These are phyloP conservation scores for Acanthochromis polyacanthus DNA, from an alignment of 2,113 vertebrate species.

Conservation along the genomic window DNA sequence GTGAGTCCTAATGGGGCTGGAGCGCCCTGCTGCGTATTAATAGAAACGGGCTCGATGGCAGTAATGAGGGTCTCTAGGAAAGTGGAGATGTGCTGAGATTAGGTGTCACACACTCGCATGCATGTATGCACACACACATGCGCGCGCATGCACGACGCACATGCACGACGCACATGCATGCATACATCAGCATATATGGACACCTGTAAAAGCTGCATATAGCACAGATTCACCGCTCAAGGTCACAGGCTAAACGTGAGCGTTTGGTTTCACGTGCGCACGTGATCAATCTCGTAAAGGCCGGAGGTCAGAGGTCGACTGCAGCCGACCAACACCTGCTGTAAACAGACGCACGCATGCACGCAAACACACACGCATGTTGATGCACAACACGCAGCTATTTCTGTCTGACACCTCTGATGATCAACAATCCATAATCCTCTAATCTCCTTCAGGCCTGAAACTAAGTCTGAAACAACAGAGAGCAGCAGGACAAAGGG, in stretches of 20 bases:
- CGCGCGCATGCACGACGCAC: no score
- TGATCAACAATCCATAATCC: conserved; percentile 27
- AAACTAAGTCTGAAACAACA: neutral
- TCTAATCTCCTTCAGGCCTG: conserved; percentile 24
- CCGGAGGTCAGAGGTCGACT: conserved; percentile 45
- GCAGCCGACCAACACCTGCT: conserved; percentile 56
- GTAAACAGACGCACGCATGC: conserved; percentile 5
- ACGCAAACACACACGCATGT: neutral
- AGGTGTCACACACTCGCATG: neutral
- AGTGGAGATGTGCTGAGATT: conserved; percentile 30
- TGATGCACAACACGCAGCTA: conserved; percentile 12
- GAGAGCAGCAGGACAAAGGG: neutral
- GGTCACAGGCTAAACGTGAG: neutral
- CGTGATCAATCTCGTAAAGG: conserved; percentile 45
- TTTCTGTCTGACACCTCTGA: conserved; percentile 32
- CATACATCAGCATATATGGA: neutral
- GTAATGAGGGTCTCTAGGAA: conserved; percentile 53
- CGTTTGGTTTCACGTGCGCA: conserved; percentile 5
- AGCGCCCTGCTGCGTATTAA: conserved; percentile 33
- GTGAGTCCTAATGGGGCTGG: conserved; percentile 20
- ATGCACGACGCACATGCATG: no score
- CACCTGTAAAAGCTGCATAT: neutral
- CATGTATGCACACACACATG: no score
- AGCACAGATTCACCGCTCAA: conserved; percentile 7
- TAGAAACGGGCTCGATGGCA: conserved; percentile 11